phyloP scores from a whole-genome alignment of 2,113 vertebrate species.

The Grus americana region DNA sequence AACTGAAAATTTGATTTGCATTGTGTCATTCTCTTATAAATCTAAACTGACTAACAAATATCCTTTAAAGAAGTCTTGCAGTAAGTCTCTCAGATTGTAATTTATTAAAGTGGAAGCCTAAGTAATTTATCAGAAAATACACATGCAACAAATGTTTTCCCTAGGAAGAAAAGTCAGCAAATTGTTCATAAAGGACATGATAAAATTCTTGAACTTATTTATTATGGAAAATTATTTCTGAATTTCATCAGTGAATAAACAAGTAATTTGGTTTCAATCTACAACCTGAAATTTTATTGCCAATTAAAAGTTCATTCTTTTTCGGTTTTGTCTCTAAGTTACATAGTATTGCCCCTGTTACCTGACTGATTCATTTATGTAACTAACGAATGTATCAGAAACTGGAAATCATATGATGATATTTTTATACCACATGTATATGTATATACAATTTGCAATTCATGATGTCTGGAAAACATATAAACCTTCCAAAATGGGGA shows the following conservation, averaged over 20 bases:
- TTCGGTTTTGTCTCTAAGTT: background rate
- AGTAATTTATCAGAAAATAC: background rate
- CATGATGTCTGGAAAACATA: background rate
- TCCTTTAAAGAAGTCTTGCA: background rate
- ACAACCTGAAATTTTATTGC: background rate
- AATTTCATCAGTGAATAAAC: background rate
- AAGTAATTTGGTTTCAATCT: background rate
- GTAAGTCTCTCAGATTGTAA: background rate
- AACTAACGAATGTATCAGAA: background rate
- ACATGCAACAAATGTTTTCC: background rate
- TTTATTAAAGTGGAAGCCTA: background rate
- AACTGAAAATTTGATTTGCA: slow-evolving; percentile 9
- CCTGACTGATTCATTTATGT: accelerated
- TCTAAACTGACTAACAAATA: slow-evolving; percentile 1
- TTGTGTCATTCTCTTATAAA: background rate
- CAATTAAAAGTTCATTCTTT: background rate
- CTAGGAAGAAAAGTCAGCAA: background rate
- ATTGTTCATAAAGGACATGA: background rate
- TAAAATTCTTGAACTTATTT: background rate
- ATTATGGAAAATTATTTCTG: background rate
- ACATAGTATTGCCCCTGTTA: background rate
- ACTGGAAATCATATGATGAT: background rate
- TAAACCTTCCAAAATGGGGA: background rate
- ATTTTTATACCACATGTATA: background rate
- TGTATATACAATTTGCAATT: background rate